Percentiles rank a stretch among this genome's conserved stretches.
Conservation (phyloP, 2,888 invertebrate genomes). For the Gryllus longicercus region DNA sequence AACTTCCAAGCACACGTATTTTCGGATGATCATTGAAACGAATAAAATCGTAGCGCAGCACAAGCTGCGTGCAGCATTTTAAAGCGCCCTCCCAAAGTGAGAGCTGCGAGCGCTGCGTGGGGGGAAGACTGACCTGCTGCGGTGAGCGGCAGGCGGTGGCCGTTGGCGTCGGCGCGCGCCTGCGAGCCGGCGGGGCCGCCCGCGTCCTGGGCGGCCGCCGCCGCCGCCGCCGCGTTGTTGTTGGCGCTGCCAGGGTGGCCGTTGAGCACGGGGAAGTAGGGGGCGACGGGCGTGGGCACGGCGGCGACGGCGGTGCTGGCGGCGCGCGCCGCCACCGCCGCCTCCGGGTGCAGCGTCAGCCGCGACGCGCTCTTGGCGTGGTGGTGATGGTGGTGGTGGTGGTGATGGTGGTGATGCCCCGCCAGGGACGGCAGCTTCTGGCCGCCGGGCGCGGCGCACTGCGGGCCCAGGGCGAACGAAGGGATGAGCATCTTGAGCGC, state of each 20-base stretch:
- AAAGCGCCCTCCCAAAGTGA: no score
- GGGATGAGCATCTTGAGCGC: constrained; percentile 17
- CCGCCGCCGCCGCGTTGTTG: constrained; percentile 49
- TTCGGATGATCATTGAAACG: no score
- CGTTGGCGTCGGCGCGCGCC: constrained; percentile 45
- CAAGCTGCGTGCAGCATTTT: no score
- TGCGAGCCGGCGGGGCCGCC: constrained; percentile 40
- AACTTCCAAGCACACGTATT: no score
- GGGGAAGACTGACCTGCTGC: constrained; percentile 51
- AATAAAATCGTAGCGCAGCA: no score
- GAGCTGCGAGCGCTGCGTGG: not conserved
- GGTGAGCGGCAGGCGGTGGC: constrained; percentile 53
- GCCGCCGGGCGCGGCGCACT: constrained; percentile 20
- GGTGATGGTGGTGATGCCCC: constrained; percentile 8
- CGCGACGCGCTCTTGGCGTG: constrained; percentile 28
- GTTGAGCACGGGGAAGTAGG: constrained; percentile 29
- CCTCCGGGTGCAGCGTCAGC: constrained; percentile 34
- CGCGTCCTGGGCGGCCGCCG: constrained; percentile 20
- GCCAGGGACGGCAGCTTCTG: constrained; percentile 12
- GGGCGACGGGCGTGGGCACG: constrained; percentile 21
- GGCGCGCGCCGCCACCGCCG: constrained; percentile 27
- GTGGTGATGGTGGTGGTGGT: constrained; percentile 17
- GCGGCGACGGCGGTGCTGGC: constrained; percentile 32
- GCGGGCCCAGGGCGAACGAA: not conserved
- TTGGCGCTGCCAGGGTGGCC: constrained; percentile 46